These are phyloP conservation scores for Drosophila yooni DNA, from an alignment of 2,888 invertebrate species.

Conservation along the genomic window DNA sequence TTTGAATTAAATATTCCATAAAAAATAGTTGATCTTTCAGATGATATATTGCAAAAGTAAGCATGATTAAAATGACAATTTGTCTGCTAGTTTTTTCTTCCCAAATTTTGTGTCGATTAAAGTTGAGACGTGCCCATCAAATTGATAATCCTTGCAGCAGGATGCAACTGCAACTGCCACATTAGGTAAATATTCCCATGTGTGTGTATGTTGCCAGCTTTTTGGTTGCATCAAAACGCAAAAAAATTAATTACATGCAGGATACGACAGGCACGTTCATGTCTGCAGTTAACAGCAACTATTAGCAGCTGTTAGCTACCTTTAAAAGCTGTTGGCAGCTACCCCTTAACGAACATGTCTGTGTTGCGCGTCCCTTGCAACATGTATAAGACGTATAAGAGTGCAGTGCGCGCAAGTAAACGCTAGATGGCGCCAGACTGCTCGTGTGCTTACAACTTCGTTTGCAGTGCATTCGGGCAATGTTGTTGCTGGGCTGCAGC, in stretches of 20 bases:
- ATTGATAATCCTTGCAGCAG: constrained; percentile 7
- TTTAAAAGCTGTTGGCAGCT: not conserved
- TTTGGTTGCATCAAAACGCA: constrained; percentile 27
- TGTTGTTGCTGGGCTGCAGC: constrained; percentile 40
- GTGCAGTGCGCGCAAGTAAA: constrained; percentile 5
- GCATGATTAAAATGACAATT: not conserved
- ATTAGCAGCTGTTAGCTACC: not conserved
- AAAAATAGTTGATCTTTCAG: not conserved
- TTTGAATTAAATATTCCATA: not conserved
- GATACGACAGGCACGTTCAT: constrained; percentile 10
- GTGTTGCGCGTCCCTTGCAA: constrained; percentile 9
- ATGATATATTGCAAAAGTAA: not conserved
- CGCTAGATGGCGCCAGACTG: constrained; percentile 47
- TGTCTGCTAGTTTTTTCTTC: not conserved
- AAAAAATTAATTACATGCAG: constrained; percentile 45
- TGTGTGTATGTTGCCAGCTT: constrained; percentile 43
- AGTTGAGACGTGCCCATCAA: constrained; percentile 1
- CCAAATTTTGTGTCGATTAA: not conserved
- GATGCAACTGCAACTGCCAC: constrained; percentile 16
- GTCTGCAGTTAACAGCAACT: constrained; percentile 19
- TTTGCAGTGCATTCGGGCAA: constrained; percentile 29
- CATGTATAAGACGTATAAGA: constrained; percentile 55
- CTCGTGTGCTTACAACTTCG: constrained; percentile 23
- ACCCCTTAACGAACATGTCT: constrained; percentile 42
- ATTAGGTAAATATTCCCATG: constrained; percentile 19